phyloP scores from a whole-genome alignment of 2,113 vertebrate genomes.

The Bolborhynchus lineola region DNA sequence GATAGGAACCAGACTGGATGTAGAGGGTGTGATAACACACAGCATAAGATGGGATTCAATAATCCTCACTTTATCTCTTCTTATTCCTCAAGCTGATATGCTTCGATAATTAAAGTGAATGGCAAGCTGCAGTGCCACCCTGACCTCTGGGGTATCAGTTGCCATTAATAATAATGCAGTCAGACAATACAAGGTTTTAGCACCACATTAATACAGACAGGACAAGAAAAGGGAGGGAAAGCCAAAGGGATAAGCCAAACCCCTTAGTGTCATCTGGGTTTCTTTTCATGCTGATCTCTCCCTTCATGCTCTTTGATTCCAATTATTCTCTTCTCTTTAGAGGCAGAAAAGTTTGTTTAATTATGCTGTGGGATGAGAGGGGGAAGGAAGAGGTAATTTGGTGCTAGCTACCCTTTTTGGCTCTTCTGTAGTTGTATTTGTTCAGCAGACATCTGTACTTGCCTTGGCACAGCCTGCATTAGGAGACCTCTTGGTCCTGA shows the following conservation, averaged over 20 bases:
- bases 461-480: not conserved
- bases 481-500: not conserved
- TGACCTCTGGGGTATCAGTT: conserved; percentile 27
- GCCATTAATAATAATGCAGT: conserved; percentile 37
- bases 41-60: conserved; percentile 14
- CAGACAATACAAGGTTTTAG: conserved; percentile 38
- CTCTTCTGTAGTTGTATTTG: not conserved
- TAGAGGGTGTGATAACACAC: not conserved
- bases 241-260: conserved; percentile 39
- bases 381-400: not conserved
- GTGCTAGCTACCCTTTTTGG: not conserved
- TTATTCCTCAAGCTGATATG: conserved; percentile 38
- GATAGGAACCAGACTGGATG: not conserved
- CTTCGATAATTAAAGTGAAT: conserved; percentile 44
- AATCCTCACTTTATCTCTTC: conserved; percentile 47
- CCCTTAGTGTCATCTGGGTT: not conserved
- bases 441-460: not conserved
- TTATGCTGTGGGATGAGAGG: not conserved
- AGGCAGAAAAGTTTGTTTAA: conserved; percentile 24
- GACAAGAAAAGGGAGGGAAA: conserved; percentile 9
- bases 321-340: conserved; percentile 13
- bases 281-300: conserved; percentile 10
- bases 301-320: conserved; percentile 46
- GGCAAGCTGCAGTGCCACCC: not conserved
- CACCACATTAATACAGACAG: conserved; percentile 12